Evolutionary conservation across 2,888 invertebrate genomes (phyloP).

Genomic region (Dynastes grantii): DNA sequence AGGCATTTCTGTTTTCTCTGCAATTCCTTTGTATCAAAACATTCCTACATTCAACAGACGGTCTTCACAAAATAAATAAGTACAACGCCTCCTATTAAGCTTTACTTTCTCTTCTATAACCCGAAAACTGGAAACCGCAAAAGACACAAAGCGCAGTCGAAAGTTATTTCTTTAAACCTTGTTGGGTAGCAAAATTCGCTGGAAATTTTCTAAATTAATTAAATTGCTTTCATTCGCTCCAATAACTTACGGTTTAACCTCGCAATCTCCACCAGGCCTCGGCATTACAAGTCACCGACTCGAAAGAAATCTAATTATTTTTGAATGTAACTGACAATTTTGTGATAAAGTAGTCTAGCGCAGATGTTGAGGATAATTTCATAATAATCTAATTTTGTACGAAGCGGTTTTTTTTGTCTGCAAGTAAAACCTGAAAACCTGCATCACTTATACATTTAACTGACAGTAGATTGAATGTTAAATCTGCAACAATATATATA

Average conservation of each 20-base stretch:
- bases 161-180: not conserved
- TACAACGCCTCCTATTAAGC: too few species aligned
- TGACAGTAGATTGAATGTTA: too few species aligned
- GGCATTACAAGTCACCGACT: not conserved
- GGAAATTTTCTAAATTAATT: constrained; percentile 18
- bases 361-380: not conserved
- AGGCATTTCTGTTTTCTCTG: too few species aligned
- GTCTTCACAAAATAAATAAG: too few species aligned
- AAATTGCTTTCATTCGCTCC: constrained; percentile 23
- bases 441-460: too few species aligned
- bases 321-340: constrained; percentile 22
- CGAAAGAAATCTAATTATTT: constrained; percentile 13
- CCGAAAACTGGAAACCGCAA: too few species aligned
- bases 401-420: too few species aligned
- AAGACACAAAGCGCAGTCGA: constrained; percentile 1
- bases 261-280: not conserved
- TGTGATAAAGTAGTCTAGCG: not conserved
- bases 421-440: too few species aligned
- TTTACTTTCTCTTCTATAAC: too few species aligned
- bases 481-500: too few species aligned
- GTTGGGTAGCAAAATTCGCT: constrained; percentile 7
- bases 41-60: too few species aligned
- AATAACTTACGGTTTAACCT: constrained; percentile 15
- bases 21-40: too few species aligned
- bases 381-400: not conserved